Base-by-base conservation (phyloP, 2,797 vertebrate species). In the Tamandua tetradactyla region DNA sequence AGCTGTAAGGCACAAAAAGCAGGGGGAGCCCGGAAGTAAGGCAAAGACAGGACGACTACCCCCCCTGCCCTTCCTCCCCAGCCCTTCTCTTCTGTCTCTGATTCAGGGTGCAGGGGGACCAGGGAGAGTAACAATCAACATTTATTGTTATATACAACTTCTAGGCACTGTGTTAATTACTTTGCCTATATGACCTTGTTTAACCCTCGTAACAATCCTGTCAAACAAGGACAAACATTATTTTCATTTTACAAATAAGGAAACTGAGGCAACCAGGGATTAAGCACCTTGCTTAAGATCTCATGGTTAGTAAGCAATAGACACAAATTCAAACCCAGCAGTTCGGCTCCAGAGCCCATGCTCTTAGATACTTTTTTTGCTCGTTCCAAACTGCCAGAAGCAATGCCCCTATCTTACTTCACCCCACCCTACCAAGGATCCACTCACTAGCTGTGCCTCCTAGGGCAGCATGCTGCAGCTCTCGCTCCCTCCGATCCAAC, bases 401-500 rank as follows among this genome's bases (percentile, higher is more conserved):
- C 47, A 42, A 55, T 3, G 44, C 57, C n/a, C 61, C 88, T 17
- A 55, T 32, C 61, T 75, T 44, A 32, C 13, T 35, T 47, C n/a
- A 27, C 2, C 25, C 47, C 1, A 32, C 23, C 40, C 71, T 32
- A 12, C 12, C 40, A 42, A n/a, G 72, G 89, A 61, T 98, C 12
- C 37, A 83, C 95, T 98, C 98, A 99, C 99, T 79, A 23, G 99
- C 97, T 85, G 98, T 94, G 2, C 98, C 95, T 62, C 99, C 98
- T 2, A 99, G 98, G 75, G 98, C 98, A 0, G 98, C 99, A 89
- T 99, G 98, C 94, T 95, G 96, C 14, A 99, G 98, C 96, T 99
- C 99, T 83, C 99, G 96, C 97, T 99, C 99, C 91, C 99, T 98
- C 93, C 99, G 99, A 97, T 99, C 99, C 98, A 99, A 95, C 95